phyloP scores from a whole-genome alignment of 2,113 vertebrate genomes.

The Scopus umbretta region DNA sequence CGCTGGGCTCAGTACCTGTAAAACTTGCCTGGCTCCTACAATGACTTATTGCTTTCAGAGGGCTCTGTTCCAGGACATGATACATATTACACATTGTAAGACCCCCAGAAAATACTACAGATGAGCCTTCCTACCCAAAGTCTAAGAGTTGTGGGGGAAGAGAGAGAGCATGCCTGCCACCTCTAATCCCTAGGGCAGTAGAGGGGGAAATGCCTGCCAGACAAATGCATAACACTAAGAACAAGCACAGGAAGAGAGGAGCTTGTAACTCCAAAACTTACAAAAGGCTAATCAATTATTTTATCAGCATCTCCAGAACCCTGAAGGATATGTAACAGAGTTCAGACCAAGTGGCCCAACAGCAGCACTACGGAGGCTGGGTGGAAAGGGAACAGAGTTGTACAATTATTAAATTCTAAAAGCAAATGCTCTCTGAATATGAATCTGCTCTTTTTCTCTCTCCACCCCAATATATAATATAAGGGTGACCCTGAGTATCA shows the following conservation, averaged over 20 bases:
- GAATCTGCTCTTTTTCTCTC: background rate
- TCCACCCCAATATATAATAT: background rate
- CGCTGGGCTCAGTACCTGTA: background rate
- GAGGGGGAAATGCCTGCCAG: rapidly evolving
- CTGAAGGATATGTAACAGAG: background rate
- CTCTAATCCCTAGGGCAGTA: background rate
- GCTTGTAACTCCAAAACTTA: background rate
- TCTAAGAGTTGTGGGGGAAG: background rate
- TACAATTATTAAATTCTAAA: background rate
- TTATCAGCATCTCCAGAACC: background rate
- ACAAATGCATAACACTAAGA: background rate
- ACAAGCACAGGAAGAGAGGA: background rate
- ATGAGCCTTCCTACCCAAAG: background rate
- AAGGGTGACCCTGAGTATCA: background rate
- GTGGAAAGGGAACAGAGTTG: background rate
- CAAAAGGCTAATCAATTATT: background rate
- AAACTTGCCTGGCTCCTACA: background rate
- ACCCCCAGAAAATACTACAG: background rate
- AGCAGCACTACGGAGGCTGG: background rate
- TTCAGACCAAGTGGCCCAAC: background rate
- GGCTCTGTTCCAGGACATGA: background rate
- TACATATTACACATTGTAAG: background rate
- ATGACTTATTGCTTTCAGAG: background rate
- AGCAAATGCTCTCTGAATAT: background rate
- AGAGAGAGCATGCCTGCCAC: background rate